A percentile compares a stretch with the other conserved stretches of the same genome.
Evolutionary conservation across 2,888 invertebrate genomes (phyloP).

Genomic region (Boloria euphrosyne): DNA sequence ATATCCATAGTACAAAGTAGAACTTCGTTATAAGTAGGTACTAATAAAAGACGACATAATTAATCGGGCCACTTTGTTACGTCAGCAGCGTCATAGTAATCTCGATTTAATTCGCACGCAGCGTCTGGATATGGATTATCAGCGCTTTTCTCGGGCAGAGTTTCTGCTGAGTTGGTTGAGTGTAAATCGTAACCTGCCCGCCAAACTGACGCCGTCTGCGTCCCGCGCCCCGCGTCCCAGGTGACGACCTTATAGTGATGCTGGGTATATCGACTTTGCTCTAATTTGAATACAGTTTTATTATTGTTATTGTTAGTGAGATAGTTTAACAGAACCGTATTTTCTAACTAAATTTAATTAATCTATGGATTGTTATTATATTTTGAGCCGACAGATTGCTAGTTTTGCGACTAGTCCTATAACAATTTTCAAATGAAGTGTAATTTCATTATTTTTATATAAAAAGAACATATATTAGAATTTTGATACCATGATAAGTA

Average conservation of each 20-base stretch:
- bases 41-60: neutral
- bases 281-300: neutral
- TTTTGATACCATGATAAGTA: too few species aligned
- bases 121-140: constrained; percentile 76
- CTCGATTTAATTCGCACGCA: constrained; percentile 77
- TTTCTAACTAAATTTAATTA: too few species aligned
- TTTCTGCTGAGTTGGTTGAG: constrained; percentile 80
- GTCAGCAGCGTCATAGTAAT: constrained; percentile 54
- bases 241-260: constrained; percentile 73
- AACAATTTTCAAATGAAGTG: too few species aligned
- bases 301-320: too few species aligned
- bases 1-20: neutral
- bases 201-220: constrained; percentile 72
- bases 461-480: too few species aligned
- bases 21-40: neutral
- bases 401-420: too few species aligned
- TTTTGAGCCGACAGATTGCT: too few species aligned
- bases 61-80: constrained; percentile 16
- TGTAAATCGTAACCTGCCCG: constrained; percentile 83
- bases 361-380: too few species aligned
- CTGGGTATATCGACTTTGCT: constrained; percentile 45
- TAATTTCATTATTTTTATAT: too few species aligned
- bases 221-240: constrained; percentile 63
- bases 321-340: too few species aligned
- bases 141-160: constrained; percentile 74